These are phyloP conservation scores for Pygmarrhopalites habei DNA, from an alignment of 1,140 invertebrate genomes.

Conservation along the genomic window DNA sequence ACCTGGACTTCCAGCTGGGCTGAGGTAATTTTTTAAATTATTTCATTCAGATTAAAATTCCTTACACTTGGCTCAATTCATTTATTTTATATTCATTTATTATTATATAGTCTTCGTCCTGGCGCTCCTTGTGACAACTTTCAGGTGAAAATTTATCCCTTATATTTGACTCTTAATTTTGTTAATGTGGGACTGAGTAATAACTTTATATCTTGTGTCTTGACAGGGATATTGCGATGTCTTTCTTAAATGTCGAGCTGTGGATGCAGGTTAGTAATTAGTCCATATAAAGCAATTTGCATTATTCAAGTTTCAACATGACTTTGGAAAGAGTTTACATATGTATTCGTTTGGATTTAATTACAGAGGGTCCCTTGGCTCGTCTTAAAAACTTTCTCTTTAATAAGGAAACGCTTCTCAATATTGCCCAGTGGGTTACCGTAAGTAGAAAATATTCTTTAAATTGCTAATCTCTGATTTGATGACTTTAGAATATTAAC, in stretches of 20 bases:
- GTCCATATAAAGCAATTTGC: too few relatives aligned
- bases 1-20: constrained; percentile 63
- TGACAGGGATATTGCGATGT: constrained; percentile 93
- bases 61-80: too few relatives aligned
- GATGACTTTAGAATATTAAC: too few relatives aligned
- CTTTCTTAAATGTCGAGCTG: constrained; percentile 91
- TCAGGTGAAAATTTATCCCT: constrained; percentile 63
- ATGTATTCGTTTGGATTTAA: too few relatives aligned
- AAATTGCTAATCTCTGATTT: neutral
- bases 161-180: neutral
- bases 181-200: too few relatives aligned
- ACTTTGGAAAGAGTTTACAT: too few relatives aligned
- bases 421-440: constrained; percentile 80
- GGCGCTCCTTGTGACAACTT: constrained; percentile 98
- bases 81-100: too few relatives aligned
- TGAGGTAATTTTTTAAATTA: too few relatives aligned
- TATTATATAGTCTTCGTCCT: constrained; percentile 73
- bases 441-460: constrained; percentile 39
- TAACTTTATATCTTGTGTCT: neutral
- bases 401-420: constrained; percentile 77
- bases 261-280: too few relatives aligned
- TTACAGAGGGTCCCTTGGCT: constrained; percentile 94
- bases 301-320: too few relatives aligned
- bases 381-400: constrained; percentile 94
- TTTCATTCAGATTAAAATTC: too few relatives aligned